These are phyloP conservation scores for Protonibea diacanthus DNA, from an alignment of 2,797 vertebrate genomes.

Conservation along the genomic window DNA sequence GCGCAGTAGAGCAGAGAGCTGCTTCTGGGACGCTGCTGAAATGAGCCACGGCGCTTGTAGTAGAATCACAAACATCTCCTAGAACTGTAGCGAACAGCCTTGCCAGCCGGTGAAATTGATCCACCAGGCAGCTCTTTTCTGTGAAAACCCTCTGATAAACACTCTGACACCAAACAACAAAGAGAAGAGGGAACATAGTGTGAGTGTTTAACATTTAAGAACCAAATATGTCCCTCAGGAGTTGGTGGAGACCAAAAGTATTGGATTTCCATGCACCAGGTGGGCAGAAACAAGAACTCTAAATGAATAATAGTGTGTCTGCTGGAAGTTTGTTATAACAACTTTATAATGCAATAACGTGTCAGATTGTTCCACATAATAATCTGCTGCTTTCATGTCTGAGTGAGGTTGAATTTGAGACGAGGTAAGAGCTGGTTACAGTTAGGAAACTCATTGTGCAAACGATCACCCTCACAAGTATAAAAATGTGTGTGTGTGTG, in stretches of 20 bases:
- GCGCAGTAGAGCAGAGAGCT: too few species aligned
- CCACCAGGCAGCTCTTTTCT: not conserved
- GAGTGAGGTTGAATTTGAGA: not conserved
- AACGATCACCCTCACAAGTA: slow-evolving; percentile 8
- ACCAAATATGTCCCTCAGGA: not conserved
- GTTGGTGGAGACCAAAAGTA: not conserved
- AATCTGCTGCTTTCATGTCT: not conserved
- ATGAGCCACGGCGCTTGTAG: too few species aligned
- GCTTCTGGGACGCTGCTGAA: too few species aligned
- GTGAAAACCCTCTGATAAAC: not conserved
- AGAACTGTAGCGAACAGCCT: too few species aligned
- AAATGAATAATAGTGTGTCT: not conserved
- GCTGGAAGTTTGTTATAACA: not conserved
- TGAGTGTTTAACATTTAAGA: not conserved
- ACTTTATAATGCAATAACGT: not conserved
- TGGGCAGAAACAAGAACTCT: not conserved
- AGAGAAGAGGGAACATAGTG: not conserved
- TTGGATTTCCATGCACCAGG: not conserved
- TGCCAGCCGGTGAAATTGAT: too few species aligned
- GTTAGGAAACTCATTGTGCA: slow-evolving; percentile 1
- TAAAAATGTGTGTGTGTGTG: slow-evolving; percentile 22
- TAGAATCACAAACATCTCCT: too few species aligned
- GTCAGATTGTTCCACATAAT: not conserved
- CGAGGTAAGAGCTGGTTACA: not conserved
- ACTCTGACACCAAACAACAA: not conserved